Conservation (phyloP, 2,888 invertebrate genomes). For the Drosophila multiciliata region DNA sequence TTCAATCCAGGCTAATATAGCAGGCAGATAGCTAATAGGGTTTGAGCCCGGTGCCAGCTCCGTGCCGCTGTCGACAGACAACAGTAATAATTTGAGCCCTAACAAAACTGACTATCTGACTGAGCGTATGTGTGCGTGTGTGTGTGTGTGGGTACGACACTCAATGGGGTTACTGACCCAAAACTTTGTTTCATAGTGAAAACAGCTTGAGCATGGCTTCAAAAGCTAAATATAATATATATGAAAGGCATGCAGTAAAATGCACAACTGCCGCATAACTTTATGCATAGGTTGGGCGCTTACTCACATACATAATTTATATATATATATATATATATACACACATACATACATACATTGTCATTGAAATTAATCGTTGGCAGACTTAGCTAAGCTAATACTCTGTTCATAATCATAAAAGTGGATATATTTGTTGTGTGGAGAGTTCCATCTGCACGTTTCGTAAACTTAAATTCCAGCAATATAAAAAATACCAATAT, state of each 20-base stretch:
- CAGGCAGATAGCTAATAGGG: slow-evolving; percentile 32
- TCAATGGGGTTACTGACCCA: slow-evolving; percentile 69
- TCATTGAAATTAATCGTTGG: not conserved
- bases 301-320: not conserved
- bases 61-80: slow-evolving; percentile 42
- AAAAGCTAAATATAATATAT: slow-evolving; percentile 16
- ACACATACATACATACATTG: not conserved
- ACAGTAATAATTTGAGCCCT: slow-evolving; percentile 59
- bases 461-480: not conserved
- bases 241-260: slow-evolving; percentile 3
- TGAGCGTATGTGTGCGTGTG: slow-evolving; percentile 1
- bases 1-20: slow-evolving; percentile 41
- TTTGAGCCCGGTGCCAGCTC: slow-evolving; percentile 16
- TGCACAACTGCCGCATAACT: not conserved
- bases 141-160: slow-evolving; percentile 34
- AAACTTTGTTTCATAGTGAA: slow-evolving; percentile 58
- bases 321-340: not conserved
- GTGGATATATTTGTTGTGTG: not conserved
- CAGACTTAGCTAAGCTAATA: not conserved
- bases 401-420: not conserved
- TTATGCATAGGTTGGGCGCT: not conserved
- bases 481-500: not conserved
- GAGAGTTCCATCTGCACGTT: not conserved
- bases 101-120: slow-evolving; percentile 14
- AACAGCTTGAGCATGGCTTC: slow-evolving; percentile 51